Evolutionary conservation across 92 coral and sea anemone species (phyloP), one percentile per base, ranked within the genome.

Genomic region (Anthopleura xanthogrammica): DNA sequence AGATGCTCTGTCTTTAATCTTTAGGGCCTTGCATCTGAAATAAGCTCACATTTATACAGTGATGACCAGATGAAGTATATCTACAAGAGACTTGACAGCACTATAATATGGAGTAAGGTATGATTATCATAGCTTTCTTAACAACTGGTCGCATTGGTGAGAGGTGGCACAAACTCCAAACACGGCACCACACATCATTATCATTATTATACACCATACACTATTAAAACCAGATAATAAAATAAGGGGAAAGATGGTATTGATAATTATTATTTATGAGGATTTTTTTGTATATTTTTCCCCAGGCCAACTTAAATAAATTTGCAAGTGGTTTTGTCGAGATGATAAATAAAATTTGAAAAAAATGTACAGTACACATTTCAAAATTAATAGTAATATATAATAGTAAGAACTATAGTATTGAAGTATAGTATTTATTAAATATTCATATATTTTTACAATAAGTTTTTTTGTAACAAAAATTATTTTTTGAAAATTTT

Each of bases 21-120:
- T 7, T 41, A 93, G 98, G 88, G 90, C 41, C 80, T 85, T 39
- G 89, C 93, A 24, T 62, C 93, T 39, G 98, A 93, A 72, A 81
- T 93, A 82, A 87, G 92, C 20, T 77, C 90, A 11, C 85, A 89
- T 36, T 58, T 91, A 36, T 89, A 75, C 82, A 89, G 89, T 52
- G 98, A 93, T 79, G 90, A 83, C n/a, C 95, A 93, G 65, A 85
- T 93, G 89, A 93, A 91, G 79, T 93, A 75, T 72, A 80, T 93
- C 75, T 93, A 81, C 82, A 93, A 91, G 82, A 93, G 85, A 90
- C 83, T 93, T 60, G 92, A 91, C 24, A 88, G 87, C 23, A 83
- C 90, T 12, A 56, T 93, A 14, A 83, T 76, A 29, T 89, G 95
- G 92, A 81, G 91, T 73, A 91, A 89, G 95, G 98, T 93, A 40